These are phyloP conservation scores for Herpetotheres cachinnans DNA, from an alignment of 2,113 vertebrate genomes.

Conservation along the genomic window DNA sequence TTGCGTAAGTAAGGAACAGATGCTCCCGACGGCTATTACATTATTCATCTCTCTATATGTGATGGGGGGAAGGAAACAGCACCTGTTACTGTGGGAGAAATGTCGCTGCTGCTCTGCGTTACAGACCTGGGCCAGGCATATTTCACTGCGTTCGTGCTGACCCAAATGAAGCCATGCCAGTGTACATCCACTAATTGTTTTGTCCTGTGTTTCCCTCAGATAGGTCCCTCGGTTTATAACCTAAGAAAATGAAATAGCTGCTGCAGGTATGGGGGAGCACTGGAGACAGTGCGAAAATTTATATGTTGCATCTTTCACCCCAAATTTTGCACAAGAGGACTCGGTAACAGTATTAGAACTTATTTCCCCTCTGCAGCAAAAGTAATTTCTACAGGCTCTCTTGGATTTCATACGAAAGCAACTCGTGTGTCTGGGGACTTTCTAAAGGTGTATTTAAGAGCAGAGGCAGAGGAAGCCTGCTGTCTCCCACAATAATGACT, in stretches of 20 bases:
- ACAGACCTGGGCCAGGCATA: neutral
- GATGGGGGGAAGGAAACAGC: neutral
- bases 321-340: neutral
- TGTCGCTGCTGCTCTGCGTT: neutral
- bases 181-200: neutral
- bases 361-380: neutral
- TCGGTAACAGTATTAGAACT: neutral
- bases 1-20: conserved; percentile 34
- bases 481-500: neutral
- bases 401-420: neutral
- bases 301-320: neutral
- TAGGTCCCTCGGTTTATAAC: neutral
- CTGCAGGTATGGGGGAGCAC: neutral
- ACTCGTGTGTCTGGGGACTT: neutral
- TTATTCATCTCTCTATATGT: neutral
- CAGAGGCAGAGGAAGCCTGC: neutral
- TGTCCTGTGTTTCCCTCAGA: neutral
- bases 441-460: neutral
- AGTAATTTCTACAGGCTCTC: neutral
- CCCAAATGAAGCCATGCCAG: neutral
- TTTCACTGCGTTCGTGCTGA: neutral
- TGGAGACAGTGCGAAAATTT: neutral
- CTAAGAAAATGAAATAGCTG: neutral
- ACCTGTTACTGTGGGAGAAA: conserved; percentile 3
- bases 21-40: neutral